A percentile compares a stretch with the other conserved stretches of the same genome.
Conservation (phyloP, 2,797 vertebrate genomes). For the Poeciliopsis paucimaculata region DNA sequence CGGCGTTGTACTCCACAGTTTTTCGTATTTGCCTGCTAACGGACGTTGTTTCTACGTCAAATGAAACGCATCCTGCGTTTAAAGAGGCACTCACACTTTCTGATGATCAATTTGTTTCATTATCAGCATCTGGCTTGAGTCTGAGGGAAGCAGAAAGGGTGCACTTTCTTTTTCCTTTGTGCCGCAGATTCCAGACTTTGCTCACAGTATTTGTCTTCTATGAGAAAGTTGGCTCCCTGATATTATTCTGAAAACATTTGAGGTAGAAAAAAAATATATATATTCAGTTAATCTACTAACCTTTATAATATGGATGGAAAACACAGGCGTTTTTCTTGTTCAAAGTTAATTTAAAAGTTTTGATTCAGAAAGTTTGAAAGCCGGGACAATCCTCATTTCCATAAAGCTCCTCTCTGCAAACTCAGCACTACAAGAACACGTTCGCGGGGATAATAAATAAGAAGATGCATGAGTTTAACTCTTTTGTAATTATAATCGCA, state of each 20-base stretch:
- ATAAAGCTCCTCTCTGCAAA: constrained; percentile 7
- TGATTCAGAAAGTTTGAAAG: constrained; percentile 2
- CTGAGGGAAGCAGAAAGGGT: not conserved
- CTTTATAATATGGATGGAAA: not conserved
- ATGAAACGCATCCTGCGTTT: not conserved
- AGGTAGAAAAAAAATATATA: not conserved
- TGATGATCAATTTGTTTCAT: not conserved
- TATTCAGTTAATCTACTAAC: too few species aligned
- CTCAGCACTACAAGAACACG: constrained; percentile 6
- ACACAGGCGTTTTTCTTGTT: not conserved
- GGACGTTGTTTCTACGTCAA: not conserved
- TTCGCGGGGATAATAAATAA: constrained; percentile 8
- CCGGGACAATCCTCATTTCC: constrained; percentile 3
- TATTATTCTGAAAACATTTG: not conserved
- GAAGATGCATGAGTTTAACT: constrained; percentile 7
- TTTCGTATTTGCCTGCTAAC: not conserved
- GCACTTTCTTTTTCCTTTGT: not conserved
- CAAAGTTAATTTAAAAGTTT: constrained; percentile 3
- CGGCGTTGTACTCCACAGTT: not conserved
- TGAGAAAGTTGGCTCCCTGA: too few species aligned
- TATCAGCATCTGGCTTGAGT: not conserved
- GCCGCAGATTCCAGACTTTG: not conserved
- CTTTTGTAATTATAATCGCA: not conserved
- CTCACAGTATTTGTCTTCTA: not conserved
- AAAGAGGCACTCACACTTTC: not conserved